Evolutionary conservation across 2,888 invertebrate genomes (phyloP).

Genomic region (Eupeodes luniger): DNA sequence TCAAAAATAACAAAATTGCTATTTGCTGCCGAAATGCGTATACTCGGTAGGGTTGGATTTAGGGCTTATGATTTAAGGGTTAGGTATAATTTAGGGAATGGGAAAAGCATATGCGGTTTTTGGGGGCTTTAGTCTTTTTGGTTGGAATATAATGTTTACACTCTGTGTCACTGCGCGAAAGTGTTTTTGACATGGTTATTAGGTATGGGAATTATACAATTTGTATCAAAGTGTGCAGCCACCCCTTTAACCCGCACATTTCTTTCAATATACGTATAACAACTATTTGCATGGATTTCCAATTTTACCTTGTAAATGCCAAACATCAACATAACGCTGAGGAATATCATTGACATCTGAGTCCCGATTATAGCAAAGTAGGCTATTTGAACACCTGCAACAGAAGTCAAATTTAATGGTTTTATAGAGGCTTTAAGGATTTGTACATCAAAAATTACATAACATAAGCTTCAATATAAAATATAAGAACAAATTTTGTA

Average conservation of each 20-base stretch:
- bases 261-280: background rate
- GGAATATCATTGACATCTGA: slow-evolving; percentile 90
- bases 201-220: background rate
- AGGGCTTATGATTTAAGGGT: background rate
- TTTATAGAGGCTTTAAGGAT: slow-evolving; percentile 3
- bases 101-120: slow-evolving; percentile 5
- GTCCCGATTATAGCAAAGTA: slow-evolving; percentile 92
- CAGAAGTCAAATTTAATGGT: slow-evolving; percentile 20
- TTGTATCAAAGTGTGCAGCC: background rate
- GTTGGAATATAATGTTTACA: slow-evolving; percentile 27
- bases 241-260: background rate
- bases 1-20: slow-evolving; percentile 32
- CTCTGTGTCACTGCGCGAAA: background rate
- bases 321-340: slow-evolving; percentile 89
- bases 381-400: slow-evolving; percentile 92
- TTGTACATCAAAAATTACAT: background rate
- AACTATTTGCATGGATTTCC: slow-evolving; percentile 45
- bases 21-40: slow-evolving; percentile 16
- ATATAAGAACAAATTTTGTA: slow-evolving; percentile 3
- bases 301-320: slow-evolving; percentile 90
- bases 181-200: slow-evolving; percentile 10
- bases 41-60: background rate
- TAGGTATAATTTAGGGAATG: background rate
- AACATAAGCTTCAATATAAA: background rate
- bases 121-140: background rate